phyloP scores from a whole-genome alignment of 2,113 vertebrate genomes.

The Chaetops frenatus region DNA sequence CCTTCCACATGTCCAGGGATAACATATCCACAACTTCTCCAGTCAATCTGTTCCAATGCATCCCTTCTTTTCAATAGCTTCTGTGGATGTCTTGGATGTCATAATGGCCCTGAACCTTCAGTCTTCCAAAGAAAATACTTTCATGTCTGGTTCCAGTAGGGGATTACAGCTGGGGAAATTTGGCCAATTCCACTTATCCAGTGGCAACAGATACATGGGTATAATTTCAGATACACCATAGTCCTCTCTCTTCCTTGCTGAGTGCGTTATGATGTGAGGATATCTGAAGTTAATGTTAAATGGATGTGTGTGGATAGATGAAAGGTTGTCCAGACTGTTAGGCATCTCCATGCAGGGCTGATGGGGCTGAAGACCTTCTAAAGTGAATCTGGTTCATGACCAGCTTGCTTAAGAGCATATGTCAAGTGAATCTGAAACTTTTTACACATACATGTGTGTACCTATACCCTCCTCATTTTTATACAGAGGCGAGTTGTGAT shows the following conservation, averaged over 20 bases:
- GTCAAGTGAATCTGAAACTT: not conserved
- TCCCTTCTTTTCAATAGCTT: not conserved
- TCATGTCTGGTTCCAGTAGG: not conserved
- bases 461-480: not conserved
- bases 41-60: not conserved
- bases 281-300: not conserved
- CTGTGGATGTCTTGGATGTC: not conserved
- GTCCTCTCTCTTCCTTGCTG: not conserved
- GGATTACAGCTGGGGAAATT: not conserved
- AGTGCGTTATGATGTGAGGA: not conserved
- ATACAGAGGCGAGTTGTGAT: not conserved
- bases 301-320: too few relatives aligned
- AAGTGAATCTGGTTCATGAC: not conserved
- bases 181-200: not conserved
- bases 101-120: not conserved
- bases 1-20: not conserved
- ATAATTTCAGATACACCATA: not conserved
- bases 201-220: not conserved
- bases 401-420: not conserved
- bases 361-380: not conserved
- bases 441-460: not conserved
- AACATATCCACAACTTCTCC: not conserved
- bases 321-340: not conserved
- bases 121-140: not conserved
- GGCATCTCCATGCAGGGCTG: not conserved